Evolutionary conservation across 2,888 invertebrate species (phyloP).

Genomic region (Panzeria rudis): DNA sequence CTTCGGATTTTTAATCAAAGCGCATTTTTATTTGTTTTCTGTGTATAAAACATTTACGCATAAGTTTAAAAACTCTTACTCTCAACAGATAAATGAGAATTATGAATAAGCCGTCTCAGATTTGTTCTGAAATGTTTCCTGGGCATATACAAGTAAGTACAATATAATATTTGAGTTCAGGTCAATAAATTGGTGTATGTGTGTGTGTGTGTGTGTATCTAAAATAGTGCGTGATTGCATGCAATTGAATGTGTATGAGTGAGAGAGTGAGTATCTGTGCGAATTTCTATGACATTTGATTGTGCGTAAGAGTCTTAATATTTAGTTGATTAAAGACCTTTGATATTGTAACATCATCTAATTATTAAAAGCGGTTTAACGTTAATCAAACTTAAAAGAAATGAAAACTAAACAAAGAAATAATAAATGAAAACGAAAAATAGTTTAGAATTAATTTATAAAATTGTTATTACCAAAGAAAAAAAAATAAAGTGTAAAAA

Average conservation of each 20-base stretch:
- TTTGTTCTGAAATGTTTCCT: too few relatives aligned
- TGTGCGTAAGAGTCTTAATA: slow-evolving; percentile 77
- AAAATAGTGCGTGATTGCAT: slow-evolving; percentile 49
- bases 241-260: slow-evolving; percentile 35
- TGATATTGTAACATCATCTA: slow-evolving; percentile 82
- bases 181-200: slow-evolving; percentile 37
- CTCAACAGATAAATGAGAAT: too few relatives aligned
- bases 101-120: too few relatives aligned
- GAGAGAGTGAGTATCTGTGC: slow-evolving; percentile 45
- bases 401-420: neutral
- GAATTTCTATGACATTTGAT: slow-evolving; percentile 69
- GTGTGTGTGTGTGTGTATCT: slow-evolving; percentile 2
- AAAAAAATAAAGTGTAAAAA: too few relatives aligned
- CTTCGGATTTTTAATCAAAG: too few relatives aligned
- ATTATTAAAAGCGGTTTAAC: slow-evolving; percentile 41
- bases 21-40: too few relatives aligned
- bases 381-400: neutral
- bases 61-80: too few relatives aligned
- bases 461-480: neutral
- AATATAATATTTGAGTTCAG: slow-evolving; percentile 20
- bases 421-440: neutral
- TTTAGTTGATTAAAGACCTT: slow-evolving; percentile 83
- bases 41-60: too few relatives aligned
- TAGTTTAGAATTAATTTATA: slow-evolving; percentile 1
- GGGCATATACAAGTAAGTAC: neutral